Conservation (phyloP, 1,140 invertebrate genomes). For the Oncopodura yosiiana region DNA sequence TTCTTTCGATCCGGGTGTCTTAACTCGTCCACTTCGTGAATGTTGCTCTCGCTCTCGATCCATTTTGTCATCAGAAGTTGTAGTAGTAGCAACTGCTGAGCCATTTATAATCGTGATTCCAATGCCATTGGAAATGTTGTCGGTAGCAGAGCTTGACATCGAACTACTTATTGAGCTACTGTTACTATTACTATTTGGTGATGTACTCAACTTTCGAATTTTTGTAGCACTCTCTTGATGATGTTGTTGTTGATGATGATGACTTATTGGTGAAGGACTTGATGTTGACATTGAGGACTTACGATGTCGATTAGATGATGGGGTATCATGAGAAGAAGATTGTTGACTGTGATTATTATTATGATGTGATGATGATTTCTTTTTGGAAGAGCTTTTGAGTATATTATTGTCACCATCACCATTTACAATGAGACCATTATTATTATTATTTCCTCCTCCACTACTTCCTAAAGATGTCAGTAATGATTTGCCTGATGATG, state of each 20-base stretch:
- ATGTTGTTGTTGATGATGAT: too few relatives aligned
- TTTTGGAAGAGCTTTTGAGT: not conserved
- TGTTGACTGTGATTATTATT: too few relatives aligned
- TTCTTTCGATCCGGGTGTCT: conserved; percentile 1
- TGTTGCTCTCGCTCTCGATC: not conserved
- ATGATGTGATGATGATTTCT: not conserved
- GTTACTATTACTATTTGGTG: too few relatives aligned
- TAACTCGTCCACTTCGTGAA: not conserved
- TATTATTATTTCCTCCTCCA: not conserved
- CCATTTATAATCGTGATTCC: conserved; percentile 5
- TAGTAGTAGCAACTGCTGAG: too few relatives aligned
- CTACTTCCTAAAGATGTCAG: conserved; percentile 7
- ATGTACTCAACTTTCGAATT: too few relatives aligned
- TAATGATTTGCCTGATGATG: conserved; percentile 21
- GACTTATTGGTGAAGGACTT: too few relatives aligned
- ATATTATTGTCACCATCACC: not conserved
- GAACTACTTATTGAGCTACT: conserved; percentile 2
- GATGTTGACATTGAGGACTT: too few relatives aligned
- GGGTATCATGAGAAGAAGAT: too few relatives aligned
- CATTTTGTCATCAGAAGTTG: not conserved
- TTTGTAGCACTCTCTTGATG: too few relatives aligned
- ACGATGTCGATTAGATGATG: too few relatives aligned
- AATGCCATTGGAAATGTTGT: not conserved
- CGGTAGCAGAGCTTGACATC: conserved; percentile 1
- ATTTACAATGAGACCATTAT: not conserved